These are phyloP conservation scores for Darevskia mixta DNA, from an alignment of 2,797 vertebrate species.

Conservation along the genomic window DNA sequence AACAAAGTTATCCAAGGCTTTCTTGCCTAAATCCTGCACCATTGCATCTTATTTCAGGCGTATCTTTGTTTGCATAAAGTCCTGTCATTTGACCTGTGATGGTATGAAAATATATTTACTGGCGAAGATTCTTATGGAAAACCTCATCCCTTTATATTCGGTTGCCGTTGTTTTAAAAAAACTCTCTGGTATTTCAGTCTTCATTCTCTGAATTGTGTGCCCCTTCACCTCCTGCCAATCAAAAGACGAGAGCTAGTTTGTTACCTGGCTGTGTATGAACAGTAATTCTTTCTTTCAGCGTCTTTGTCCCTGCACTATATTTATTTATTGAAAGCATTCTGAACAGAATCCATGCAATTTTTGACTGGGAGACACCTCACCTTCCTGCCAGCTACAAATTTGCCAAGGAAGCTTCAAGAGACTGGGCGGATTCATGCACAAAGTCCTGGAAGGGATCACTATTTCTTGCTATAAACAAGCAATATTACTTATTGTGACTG, in stretches of 20 bases:
- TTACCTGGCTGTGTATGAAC: neutral
- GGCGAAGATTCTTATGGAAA: neutral
- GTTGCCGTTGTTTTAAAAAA: neutral
- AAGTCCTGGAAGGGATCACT: constrained; percentile 44
- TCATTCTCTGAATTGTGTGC: neutral
- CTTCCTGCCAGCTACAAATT: neutral
- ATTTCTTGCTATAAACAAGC: constrained; percentile 59
- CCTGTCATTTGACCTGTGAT: constrained; percentile 5
- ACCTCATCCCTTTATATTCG: neutral
- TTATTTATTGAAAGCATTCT: neutral
- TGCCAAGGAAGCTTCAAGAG: neutral
- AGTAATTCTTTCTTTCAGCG: neutral
- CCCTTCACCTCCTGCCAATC: neutral
- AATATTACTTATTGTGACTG: constrained; percentile 63
- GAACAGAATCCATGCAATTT: neutral
- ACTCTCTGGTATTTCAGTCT: neutral
- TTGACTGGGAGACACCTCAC: neutral
- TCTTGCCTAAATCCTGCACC: neutral
- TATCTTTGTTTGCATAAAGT: neutral
- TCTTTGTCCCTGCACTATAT: neutral
- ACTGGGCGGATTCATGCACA: constrained; percentile 26
- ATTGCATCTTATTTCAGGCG: neutral
- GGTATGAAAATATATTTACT: neutral
- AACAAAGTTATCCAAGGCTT: neutral
- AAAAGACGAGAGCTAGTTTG: neutral